Conservation (phyloP, 2,797 vertebrate genomes). For the Rousettus madagascariensis region DNA sequence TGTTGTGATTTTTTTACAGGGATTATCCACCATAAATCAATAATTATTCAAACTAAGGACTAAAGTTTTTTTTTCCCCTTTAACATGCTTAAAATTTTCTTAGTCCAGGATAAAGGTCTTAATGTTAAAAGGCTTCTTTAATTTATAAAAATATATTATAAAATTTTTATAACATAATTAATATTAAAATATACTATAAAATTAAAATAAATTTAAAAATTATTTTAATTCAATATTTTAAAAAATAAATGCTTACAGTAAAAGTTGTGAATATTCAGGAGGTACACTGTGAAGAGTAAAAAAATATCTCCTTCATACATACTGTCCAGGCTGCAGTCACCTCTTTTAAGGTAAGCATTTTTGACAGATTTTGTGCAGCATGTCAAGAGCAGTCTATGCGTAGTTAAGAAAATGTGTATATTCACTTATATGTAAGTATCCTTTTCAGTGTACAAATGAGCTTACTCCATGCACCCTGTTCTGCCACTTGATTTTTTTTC, state of each 20-base stretch:
- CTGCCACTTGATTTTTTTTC: background rate
- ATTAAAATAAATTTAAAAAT: background rate
- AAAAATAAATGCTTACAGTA: background rate
- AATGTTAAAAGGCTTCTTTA: background rate
- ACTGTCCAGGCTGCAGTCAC: background rate
- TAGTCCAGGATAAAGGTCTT: background rate
- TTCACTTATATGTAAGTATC: background rate
- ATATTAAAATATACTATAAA: background rate
- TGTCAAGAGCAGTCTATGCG: background rate
- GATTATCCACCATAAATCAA: background rate
- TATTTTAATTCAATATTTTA: background rate
- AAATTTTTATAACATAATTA: background rate
- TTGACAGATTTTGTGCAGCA: background rate
- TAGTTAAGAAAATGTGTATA: background rate
- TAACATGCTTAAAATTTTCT: background rate
- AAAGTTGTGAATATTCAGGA: conserved; percentile 22
- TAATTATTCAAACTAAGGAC: background rate
- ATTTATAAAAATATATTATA: background rate
- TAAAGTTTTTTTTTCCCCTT: background rate
- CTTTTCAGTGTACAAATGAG: background rate
- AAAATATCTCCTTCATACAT: background rate
- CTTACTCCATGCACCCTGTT: background rate
- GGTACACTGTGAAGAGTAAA: background rate
- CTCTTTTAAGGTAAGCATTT: conserved; percentile 1
- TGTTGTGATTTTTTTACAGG: conserved; percentile 1